Evolutionary conservation across 2,113 vertebrate genomes (phyloP), one percentile per base, ranked within the genome.

Genomic region (Xyrauchen texanus): DNA sequence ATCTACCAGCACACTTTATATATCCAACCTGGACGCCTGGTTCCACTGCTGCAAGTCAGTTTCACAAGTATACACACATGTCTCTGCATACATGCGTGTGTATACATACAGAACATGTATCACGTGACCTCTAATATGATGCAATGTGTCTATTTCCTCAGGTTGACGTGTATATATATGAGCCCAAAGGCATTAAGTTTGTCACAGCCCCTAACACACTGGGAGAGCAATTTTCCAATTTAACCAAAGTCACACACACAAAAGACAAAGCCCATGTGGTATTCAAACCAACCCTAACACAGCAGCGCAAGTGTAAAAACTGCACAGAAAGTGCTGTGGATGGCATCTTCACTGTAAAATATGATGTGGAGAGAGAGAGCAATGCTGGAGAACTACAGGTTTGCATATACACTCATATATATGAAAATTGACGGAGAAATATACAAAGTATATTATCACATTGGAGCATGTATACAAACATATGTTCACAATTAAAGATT

Each of bases 121-220:
- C n/a, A 58, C 6, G 15, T 5, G 13, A 15, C 13, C 55, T 58
- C 55, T 58, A 8, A 4, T 7, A 8, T 52, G 42, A 3, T 3
- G 51, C 66, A 4, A 6, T 63, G 16, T 63, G 4, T 78, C 1
- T 47, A 6, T 72, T 7, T 78, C 55, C 77, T 47, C 3, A 99
- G 98, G 95, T 95, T 79, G 95, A 99, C 0, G 92, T 99, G 4
- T 95, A 96, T 83, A 94, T 99, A 77, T 91, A 89, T 8, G 98
- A 99, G 86, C 96, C 96, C 0, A 95, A 94, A 47, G 98, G 97
- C 1, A 88, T 99, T 10, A 87, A 90, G 52, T 90, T 71, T 0
- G 86, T 98, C 8, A 83, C 94, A 0, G 87, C 87, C 12, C 87
- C 91, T 0, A 92, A 92, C 79, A 91, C 89, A 0, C 88, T 97